Base-by-base conservation (phyloP, 2,797 vertebrate species). In the Chaetodon trifasciatus region DNA sequence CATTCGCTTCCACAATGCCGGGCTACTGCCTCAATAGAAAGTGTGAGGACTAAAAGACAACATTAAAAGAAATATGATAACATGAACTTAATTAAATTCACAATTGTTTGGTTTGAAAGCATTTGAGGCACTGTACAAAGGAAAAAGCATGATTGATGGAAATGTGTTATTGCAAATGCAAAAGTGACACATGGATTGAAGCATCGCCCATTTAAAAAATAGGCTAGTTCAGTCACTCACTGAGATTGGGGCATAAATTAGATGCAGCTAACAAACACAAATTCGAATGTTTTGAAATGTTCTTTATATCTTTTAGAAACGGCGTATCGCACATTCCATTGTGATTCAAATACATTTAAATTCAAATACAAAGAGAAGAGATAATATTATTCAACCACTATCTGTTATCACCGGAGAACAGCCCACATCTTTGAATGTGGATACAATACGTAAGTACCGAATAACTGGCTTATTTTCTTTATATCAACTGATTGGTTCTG, bases 361-460 rank as follows among this genome's bases (percentile, higher is more conserved):
- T 78, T 84, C 64, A 67, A 72, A 79, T 69, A 86, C 78, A 91
- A 89, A 85, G 46, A 16, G n/a, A 35, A 44, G 72, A 44, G 86
- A 87, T 84, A 85, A 87, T 86, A 78, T 86, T 87, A 84, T 93
- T 91, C 74, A 47, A 40, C 39, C 35, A 58, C 47, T 88, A 85
- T 92, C 81, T 88, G 90, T 92, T 93, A 94, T 94, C 92, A 76
- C 84, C 71, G 70, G 64, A 78, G 88, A 89, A 86, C 93, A 94
- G 92, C 87, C 90, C 75, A 57, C 79, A 79, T 86, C 70, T 92
- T 90, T 89, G 81, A 91, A 88, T 86, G 78, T 74, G 82, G 84
- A 89, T 69, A 90, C 87, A 92, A 90, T 86, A 32, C 28, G 28
- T 32, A 87, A 73, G 70, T 35, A 42, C 9, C 68, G 80, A 88